A percentile compares a stretch with the other conserved stretches of the same genome.
Conservation (phyloP, 2,888 invertebrate genomes). For the Tanypteryx hageni region DNA sequence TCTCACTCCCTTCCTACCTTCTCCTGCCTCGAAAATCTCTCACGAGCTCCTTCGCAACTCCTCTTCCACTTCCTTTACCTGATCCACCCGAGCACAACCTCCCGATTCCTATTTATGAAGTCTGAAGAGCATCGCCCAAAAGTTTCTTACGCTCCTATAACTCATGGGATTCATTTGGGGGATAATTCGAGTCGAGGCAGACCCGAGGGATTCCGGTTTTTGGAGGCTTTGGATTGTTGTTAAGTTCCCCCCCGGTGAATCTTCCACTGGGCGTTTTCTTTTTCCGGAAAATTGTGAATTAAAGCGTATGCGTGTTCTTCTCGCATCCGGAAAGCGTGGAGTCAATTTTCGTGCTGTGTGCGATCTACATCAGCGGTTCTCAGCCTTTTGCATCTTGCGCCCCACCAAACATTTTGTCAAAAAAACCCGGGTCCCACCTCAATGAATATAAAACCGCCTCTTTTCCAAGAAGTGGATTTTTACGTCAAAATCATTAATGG, state of each 20-base stretch:
- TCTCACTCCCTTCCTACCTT: not conserved
- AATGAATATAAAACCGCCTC: no score
- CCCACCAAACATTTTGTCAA: no score
- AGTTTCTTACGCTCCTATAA: not conserved
- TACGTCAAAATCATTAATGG: no score
- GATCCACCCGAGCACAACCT: not conserved
- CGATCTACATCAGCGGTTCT: no score
- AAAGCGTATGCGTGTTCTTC: no score
- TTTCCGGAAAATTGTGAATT: no score
- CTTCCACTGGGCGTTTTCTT: not conserved
- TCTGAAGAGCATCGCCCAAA: not conserved
- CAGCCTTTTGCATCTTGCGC: no score
- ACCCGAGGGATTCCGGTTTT: not conserved
- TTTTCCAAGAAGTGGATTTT: no score
- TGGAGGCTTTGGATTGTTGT: not conserved
- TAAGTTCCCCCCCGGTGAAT: not conserved
- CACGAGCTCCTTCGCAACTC: not conserved
- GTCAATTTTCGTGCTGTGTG: no score
- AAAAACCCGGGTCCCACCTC: no score
- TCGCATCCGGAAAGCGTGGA: no score
- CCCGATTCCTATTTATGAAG: conserved; percentile 1
- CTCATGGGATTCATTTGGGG: not conserved
- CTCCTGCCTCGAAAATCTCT: not conserved
- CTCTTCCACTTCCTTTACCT: not conserved
- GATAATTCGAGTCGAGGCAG: not conserved